These are phyloP conservation scores for Tenebrosternarchus preto DNA, from an alignment of 2,113 vertebrate genomes.

Conservation along the genomic window DNA sequence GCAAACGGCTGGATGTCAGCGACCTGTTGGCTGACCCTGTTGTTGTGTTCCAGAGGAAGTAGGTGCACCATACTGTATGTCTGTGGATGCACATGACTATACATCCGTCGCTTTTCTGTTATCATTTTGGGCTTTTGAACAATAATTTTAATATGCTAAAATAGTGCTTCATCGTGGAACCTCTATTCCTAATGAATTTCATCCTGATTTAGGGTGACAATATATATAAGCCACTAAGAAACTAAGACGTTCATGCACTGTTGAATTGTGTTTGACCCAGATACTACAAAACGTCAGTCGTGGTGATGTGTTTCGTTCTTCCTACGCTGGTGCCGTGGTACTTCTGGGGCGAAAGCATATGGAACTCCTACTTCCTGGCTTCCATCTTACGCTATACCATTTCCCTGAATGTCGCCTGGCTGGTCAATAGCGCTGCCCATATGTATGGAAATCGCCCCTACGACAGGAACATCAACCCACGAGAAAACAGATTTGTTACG, in stretches of 20 bases:
- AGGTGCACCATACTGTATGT: conserved; percentile 65
- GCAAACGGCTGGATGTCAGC: conserved; percentile 78
- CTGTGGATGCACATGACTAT: conserved; percentile 39
- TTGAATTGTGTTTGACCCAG: conserved; percentile 63
- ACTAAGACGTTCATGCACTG: background rate
- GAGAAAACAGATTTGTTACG: conserved; percentile 75
- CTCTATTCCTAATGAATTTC: background rate
- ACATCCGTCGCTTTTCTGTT: conserved; percentile 68
- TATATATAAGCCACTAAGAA: background rate
- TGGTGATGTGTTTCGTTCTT: conserved; percentile 82
- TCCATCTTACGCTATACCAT: conserved; percentile 78
- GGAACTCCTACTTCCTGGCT: conserved; percentile 81
- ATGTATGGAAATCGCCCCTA: conserved; percentile 82
- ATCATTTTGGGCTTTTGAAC: conserved; percentile 54
- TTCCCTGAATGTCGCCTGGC: conserved; percentile 77
- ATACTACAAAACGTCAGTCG: conserved; percentile 80
- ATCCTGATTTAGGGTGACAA: conserved; percentile 51
- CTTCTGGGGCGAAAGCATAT: conserved; percentile 78
- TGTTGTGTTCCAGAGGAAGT: conserved; percentile 91
- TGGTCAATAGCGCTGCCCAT: conserved; percentile 81
- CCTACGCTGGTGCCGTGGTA: conserved; percentile 82
- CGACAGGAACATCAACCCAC: conserved; percentile 75
- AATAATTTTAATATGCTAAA: background rate
- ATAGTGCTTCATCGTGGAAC: no score
- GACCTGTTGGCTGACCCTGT: conserved; percentile 85